Evolutionary conservation across 2,113 vertebrate species (phyloP), one percentile per base, ranked within the genome.

Genomic region (Arizona elegans): DNA sequence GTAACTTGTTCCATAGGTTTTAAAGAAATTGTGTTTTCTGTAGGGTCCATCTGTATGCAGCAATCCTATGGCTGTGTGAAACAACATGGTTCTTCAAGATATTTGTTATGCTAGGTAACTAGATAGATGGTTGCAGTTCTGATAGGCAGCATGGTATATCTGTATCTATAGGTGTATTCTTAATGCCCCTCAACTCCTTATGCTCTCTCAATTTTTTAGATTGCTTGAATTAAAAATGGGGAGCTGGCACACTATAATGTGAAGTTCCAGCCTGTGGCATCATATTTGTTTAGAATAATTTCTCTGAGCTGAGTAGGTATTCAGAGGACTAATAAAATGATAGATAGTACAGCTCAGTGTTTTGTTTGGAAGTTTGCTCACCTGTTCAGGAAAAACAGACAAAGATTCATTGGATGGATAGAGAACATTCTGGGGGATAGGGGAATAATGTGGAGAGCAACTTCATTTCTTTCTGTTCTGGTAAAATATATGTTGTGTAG

Each of bases 81-180:
- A 55, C 33, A 92, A 26, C 1, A 26, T 9, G 17, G 75, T 81
- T 81, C 70, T 81, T 81, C 33, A 81, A 38, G 12, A 52, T 56
- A 52, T 4, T 53, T 59, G 17, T 92, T 52, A 55, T 5, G 38
- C 8, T 15, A 38, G 38, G 47, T 53, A 33, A 86, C 53, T 92
- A 86, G 19, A 92, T 93, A 43, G 94, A 58, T 89, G 86, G 92
- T 81, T 81, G 33, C 75, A 81, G 75, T 81, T 81, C 33, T 81
- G 17, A 43, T 81, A 43, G 75, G 75, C 75, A 81, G 8, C 33
- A 21, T 81, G 65, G 3, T 70, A 70, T n/a, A 70, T n/a, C 29
- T 70, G 17, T 81, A 38, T 33, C 70, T 38, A 81, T 81, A 43
- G 33, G 75, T 21, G 7, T 81, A 43, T 81, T 81, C 17, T 81